These are phyloP conservation scores for Zhuqinia jingwanae DNA, from an alignment of 2,888 invertebrate genomes.

Conservation along the genomic window DNA sequence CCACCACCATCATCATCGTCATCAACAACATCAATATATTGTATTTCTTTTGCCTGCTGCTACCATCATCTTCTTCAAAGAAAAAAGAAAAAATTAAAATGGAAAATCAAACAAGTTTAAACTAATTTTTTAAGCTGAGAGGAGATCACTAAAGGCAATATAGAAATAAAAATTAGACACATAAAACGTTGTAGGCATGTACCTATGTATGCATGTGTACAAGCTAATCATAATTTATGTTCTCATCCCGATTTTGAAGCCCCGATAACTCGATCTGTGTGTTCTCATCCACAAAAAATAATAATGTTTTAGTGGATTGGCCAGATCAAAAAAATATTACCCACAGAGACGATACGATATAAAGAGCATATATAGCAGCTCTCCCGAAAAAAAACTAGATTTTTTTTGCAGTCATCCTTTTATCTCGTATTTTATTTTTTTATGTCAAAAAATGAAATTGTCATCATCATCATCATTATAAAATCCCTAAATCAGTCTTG, in stretches of 20 bases:
- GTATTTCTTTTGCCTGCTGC: not conserved
- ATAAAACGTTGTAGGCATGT: not conserved
- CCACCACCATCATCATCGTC: slow-evolving; percentile 14
- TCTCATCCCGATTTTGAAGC: slow-evolving; percentile 65
- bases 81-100: slow-evolving; percentile 20
- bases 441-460: not conserved
- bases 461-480: not conserved
- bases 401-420: not conserved
- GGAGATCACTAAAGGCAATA: slow-evolving; percentile 22
- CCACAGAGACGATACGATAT: no score
- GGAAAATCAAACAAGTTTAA: slow-evolving; percentile 64
- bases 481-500: not conserved
- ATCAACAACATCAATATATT: not conserved
- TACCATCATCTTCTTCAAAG: not conserved
- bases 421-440: not conserved
- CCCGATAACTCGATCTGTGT: slow-evolving; percentile 74
- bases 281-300: slow-evolving; percentile 43
- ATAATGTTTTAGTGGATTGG: not conserved
- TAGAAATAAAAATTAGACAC: not conserved
- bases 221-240: slow-evolving; percentile 77
- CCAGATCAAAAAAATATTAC: not conserved
- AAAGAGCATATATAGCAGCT: no score
- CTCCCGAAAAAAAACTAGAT: no score
- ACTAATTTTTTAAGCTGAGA: slow-evolving; percentile 26
- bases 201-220: not conserved